Evolutionary conservation across 2,113 vertebrate species (phyloP).

Genomic region (human (Homo sapiens)): GRCh38 chr21:42117001-42117500

Average conservation of each 20-base stretch:
- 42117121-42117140: accelerated
- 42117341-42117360: accelerated
- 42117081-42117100: no score
- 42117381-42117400: not conserved
- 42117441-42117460: not conserved
- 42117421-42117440: accelerated
- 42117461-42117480: accelerated
- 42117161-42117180: accelerated
- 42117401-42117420: not conserved
- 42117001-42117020: no score
- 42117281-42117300: no score
- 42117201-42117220: accelerated
- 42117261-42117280: accelerated
- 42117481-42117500: no score
- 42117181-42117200: accelerated
- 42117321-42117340: accelerated
- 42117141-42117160: not conserved
- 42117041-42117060: no score
- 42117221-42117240: accelerated
- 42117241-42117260: accelerated
- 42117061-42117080: no score
- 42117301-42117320: no score
- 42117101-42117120: accelerated
- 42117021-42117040: no score
- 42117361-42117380: accelerated